phyloP scores from a whole-genome alignment of 1,140 invertebrate genomes.

The Propsilocerus akamusi region DNA sequence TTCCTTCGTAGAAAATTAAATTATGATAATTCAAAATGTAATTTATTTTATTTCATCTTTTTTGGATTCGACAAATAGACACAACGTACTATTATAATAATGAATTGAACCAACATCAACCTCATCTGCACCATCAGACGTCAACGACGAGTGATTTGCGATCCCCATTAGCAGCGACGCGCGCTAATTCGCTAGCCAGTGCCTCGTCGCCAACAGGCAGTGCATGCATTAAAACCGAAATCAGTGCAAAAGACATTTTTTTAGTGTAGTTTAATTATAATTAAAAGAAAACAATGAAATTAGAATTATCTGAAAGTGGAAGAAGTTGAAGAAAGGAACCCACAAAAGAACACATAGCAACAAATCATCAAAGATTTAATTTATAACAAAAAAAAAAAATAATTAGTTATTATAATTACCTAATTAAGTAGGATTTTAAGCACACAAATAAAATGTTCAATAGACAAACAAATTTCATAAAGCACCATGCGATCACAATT shows the following conservation, averaged over 20 bases:
- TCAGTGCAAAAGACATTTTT: conserved; percentile 21
- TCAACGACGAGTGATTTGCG: conserved; percentile 27
- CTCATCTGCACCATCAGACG: too few relatives aligned
- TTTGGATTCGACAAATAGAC: conserved; percentile 28
- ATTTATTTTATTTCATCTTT: conserved; percentile 2
- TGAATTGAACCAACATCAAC: conserved; percentile 32
- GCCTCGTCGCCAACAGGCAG: conserved; percentile 52
- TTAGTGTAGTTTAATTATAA: conserved; percentile 14
- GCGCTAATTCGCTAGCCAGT: conserved; percentile 46
- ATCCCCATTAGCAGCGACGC: conserved; percentile 45
- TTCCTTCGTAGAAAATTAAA: not conserved
- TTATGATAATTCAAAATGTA: not conserved
- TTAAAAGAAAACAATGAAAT: not conserved
- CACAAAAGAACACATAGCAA: too few relatives aligned
- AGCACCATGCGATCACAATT: too few relatives aligned
- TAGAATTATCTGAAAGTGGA: too few relatives aligned
- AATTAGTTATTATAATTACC: too few relatives aligned
- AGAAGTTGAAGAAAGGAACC: too few relatives aligned
- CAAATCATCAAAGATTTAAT: too few relatives aligned
- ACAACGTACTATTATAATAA: conserved; percentile 45
- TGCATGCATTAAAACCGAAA: conserved; percentile 43
- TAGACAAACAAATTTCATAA: too few relatives aligned
- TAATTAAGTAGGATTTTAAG: too few relatives aligned
- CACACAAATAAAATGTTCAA: too few relatives aligned
- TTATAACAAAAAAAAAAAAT: too few relatives aligned